These are phyloP conservation scores for Acipenser ruthenus DNA, from an alignment of 2,797 vertebrate genomes.

Conservation along the genomic window DNA sequence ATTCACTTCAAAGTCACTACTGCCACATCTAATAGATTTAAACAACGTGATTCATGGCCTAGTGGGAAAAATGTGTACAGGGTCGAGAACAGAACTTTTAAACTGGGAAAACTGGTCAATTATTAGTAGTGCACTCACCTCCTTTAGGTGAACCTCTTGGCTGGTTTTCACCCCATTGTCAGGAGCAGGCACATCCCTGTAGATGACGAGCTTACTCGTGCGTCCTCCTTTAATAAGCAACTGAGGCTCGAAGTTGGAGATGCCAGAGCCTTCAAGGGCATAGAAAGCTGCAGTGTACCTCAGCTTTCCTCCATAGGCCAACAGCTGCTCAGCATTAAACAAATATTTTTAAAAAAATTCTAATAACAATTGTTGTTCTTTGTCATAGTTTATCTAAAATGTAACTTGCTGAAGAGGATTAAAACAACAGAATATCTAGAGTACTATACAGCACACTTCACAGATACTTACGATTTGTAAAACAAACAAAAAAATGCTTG, in stretches of 20 bases:
- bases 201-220: conserved; percentile 70
- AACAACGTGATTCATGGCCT: background rate
- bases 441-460: no score
- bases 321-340: conserved; percentile 50
- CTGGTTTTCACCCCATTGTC: conserved; percentile 58
- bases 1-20: no score
- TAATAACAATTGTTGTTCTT: no score
- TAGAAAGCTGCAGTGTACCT: conserved; percentile 72
- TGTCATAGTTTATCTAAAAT: no score
- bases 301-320: conserved; percentile 78
- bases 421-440: no score
- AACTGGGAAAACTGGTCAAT: background rate
- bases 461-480: no score
- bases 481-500: no score
- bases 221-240: conserved; percentile 80
- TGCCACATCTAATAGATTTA: no score
- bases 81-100: background rate
- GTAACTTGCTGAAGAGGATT: no score
- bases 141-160: conserved; percentile 66
- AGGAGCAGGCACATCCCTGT: conserved; percentile 60
- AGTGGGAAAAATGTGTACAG: background rate
- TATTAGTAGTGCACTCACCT: conserved; percentile 56
- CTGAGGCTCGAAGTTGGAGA: conserved; percentile 82
- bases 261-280: conserved; percentile 60
- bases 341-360: no score